Evolutionary conservation across 2,888 invertebrate genomes (phyloP).

Genomic region (Pseudanteris insignis): DNA sequence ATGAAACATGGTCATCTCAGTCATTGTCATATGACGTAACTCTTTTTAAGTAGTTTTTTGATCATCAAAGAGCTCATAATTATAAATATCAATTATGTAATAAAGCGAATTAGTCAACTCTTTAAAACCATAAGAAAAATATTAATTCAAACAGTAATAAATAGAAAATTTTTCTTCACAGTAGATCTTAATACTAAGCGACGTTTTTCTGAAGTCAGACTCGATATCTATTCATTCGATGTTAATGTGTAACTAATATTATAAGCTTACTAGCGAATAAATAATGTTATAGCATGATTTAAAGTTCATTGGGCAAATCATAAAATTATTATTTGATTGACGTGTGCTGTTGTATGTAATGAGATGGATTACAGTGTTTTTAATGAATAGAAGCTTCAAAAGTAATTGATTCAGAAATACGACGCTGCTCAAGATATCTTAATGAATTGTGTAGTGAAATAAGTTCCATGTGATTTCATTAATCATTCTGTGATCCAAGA

Average conservation of each 20-base stretch:
- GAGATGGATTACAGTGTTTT: not conserved
- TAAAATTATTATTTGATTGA: constrained; percentile 1
- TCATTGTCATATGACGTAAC: constrained; percentile 41
- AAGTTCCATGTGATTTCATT: too few species aligned
- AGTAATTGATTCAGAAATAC: too few species aligned
- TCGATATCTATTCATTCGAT: constrained; percentile 7
- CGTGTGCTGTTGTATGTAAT: not conserved
- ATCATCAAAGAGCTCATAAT: constrained; percentile 7
- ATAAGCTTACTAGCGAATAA: not conserved
- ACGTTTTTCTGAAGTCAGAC: too few species aligned
- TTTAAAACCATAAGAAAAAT: too few species aligned
- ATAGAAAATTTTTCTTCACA: too few species aligned
- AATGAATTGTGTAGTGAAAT: too few species aligned
- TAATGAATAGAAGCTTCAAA: not conserved
- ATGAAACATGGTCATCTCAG: constrained; percentile 41
- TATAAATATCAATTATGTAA: too few species aligned
- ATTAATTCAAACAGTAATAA: too few species aligned
- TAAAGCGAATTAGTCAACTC: too few species aligned
- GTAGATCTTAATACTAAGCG: too few species aligned
- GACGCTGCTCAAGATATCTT: too few species aligned
- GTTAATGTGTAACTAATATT: constrained; percentile 7
- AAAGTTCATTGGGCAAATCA: not conserved
- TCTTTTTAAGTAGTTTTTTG: constrained; percentile 27
- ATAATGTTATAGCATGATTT: constrained; percentile 1
- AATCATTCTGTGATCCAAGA: too few species aligned